phyloP scores from a whole-genome alignment of 1,140 invertebrate species.

The Drosophila aff. region DNA sequence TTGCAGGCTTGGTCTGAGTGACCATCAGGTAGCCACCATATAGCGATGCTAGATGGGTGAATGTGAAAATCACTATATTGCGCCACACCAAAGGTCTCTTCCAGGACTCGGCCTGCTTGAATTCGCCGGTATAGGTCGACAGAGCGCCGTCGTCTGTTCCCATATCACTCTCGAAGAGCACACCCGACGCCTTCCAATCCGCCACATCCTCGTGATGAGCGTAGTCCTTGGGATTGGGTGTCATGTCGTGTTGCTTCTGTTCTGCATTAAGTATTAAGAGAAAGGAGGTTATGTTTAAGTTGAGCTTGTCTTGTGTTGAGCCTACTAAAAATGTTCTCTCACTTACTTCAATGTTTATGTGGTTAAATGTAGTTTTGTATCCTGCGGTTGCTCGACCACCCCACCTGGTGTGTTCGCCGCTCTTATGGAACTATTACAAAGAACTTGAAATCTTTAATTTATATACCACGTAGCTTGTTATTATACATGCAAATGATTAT shows the following conservation, averaged over 20 bases:
- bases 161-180: slow-evolving; percentile 88
- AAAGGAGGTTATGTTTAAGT: too few relatives aligned
- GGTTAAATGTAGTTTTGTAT: not conserved
- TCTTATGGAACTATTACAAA: not conserved
- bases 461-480: not conserved
- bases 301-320: too few relatives aligned
- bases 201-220: not conserved
- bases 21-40: not conserved
- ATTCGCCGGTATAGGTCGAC: slow-evolving; percentile 63
- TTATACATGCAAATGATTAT: slow-evolving; percentile 11
- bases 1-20: not conserved
- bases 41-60: not conserved
- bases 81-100: slow-evolving; percentile 91
- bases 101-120: slow-evolving; percentile 70
- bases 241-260: not conserved
- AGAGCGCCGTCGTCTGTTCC: slow-evolving; percentile 86
- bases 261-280: not conserved
- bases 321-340: too few relatives aligned
- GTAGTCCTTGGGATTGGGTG: slow-evolving; percentile 3
- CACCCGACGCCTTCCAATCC: slow-evolving; percentile 81
- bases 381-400: not conserved
- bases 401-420: not conserved
- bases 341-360: not conserved
- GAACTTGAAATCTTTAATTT: not conserved
- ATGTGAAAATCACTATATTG: slow-evolving; percentile 90